Conservation (phyloP, 2,888 invertebrate genomes). For the Corythucha ciliata region DNA sequence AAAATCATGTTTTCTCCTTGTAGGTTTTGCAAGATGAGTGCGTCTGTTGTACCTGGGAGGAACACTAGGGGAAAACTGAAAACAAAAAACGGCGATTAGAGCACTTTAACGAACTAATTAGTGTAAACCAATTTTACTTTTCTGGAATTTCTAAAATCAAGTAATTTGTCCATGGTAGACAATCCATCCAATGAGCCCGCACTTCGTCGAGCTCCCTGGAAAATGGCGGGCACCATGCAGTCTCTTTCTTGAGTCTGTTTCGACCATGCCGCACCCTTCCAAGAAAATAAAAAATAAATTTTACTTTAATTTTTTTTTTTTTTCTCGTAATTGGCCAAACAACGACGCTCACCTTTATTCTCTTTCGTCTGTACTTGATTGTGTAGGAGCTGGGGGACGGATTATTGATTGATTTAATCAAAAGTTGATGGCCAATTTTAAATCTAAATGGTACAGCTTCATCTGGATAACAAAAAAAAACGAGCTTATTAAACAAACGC, state of each 20-base stretch:
- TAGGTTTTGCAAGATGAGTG: neutral
- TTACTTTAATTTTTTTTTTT: constrained; percentile 10
- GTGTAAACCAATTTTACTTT: too few species aligned
- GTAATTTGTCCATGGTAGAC: too few species aligned
- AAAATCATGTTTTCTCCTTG: neutral
- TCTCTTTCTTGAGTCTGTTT: constrained; percentile 19
- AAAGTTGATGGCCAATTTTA: constrained; percentile 17
- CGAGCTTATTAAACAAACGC: too few species aligned
- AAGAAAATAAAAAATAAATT: neutral
- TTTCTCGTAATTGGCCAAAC: neutral
- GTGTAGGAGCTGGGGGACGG: constrained; percentile 28
- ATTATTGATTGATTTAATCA: constrained; percentile 1
- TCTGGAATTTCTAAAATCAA: too few species aligned
- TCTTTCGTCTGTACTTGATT: constrained; percentile 27
- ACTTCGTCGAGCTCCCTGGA: too few species aligned
- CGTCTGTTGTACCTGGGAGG: neutral
- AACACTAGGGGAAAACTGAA: neutral
- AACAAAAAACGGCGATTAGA: neutral
- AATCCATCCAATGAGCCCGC: too few species aligned
- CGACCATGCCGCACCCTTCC: constrained; percentile 23
- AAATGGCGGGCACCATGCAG: too few species aligned
- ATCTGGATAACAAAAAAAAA: constrained; percentile 13
- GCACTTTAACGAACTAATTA: too few species aligned
- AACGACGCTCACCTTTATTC: constrained; percentile 26
- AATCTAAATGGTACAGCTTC: constrained; percentile 24